Evolutionary conservation across 2,113 vertebrate species (phyloP).

Genomic region (Chaetura pelagica): DNA sequence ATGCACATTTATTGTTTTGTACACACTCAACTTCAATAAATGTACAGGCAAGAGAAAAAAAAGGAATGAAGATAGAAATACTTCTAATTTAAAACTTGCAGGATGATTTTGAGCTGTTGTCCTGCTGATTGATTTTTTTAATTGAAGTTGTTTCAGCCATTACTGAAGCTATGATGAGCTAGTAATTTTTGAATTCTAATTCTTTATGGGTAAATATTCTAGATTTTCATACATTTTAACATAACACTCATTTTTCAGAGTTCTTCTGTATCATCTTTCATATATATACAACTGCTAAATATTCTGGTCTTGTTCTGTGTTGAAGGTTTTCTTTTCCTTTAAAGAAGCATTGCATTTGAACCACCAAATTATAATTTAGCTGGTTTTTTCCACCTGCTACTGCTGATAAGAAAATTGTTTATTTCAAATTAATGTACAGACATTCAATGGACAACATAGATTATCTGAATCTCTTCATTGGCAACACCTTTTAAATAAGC

Average conservation of each 20-base stretch:
- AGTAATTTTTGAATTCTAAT: background rate
- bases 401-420: background rate
- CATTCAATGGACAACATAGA: background rate
- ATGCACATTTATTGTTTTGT: background rate
- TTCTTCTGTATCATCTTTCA: background rate
- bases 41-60: background rate
- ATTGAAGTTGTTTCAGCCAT: background rate
- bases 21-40: background rate
- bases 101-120: background rate
- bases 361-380: background rate
- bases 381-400: background rate
- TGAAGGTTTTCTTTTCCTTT: background rate
- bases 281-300: background rate
- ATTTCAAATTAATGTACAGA: background rate
- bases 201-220: background rate
- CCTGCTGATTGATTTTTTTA: slow-evolving; percentile 8
- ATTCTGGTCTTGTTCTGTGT: background rate
- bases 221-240: background rate
- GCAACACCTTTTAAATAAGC: background rate
- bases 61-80: background rate
- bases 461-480: background rate
- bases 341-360: background rate
- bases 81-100: background rate
- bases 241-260: background rate
- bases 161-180: background rate